Base-by-base conservation (phyloP, 2,888 invertebrate genomes). In the Patella ulyssiponensis region DNA sequence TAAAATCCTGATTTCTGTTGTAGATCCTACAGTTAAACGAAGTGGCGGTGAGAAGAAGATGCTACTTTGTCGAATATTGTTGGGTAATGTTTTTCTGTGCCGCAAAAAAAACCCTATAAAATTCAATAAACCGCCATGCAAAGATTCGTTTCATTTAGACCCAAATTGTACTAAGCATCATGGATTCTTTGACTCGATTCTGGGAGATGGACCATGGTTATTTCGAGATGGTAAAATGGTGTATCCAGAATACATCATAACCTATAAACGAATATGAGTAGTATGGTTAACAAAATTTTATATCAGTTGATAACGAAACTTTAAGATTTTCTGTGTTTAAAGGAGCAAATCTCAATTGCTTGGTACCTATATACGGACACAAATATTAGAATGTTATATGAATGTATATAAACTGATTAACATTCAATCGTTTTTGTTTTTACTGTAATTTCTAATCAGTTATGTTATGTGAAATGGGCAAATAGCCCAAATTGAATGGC, bases 171-270 rank as follows among this genome's bases (percentile, higher is more conserved):
- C 51, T 12, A 52, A 80, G 12, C 58, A 74, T 15, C 71, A 77
- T 53, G 79, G 71, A 3, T 75, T 53, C 12, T 86, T 82, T 75
- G 82, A 86, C 64, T 85, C 85, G 2, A 83, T 86, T 2, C 77
- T 87, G 11, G 85, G 83, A 3, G 82, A 84, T 56, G 83, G 81
- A 27, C 69, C 52, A 0, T 82, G 83, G 79, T 69, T 84, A 3
- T 86, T 85, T 74, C 70, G 87, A 69, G 87, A 83, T 1, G 44
- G 75, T 33, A 78, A 80, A 4, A 81, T 84, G 73, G 84, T 84
- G 70, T 87, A 87, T 75, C 87, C 87, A 20, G 87, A 87, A 52
- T 87, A 85, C 72, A 23, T 87, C n/a, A 85, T 87, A n/a, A 85
- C 83, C 4, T 86, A 86, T 74, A 80, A 81, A 51, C 77, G 86